A percentile compares a stretch with the other conserved stretches of the same genome.
Evolutionary conservation across 2,888 invertebrate genomes (phyloP).

Genomic region (Heliconius ethilla): DNA sequence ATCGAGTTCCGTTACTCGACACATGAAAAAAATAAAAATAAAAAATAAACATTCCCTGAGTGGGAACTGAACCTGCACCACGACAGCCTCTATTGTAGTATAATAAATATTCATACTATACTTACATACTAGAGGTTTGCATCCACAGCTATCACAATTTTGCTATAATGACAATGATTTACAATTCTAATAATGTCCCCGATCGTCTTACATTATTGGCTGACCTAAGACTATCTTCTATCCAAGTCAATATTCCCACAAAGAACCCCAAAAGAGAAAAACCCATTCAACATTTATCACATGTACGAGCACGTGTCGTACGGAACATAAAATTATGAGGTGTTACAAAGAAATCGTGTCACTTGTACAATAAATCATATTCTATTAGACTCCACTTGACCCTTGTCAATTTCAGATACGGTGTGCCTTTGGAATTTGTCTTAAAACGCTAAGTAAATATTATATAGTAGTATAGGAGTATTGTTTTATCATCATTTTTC

Average conservation of each 20-base stretch:
- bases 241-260: not conserved
- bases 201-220: not conserved
- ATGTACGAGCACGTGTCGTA: constrained; percentile 11
- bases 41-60: too few species aligned
- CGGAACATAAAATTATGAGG: constrained; percentile 31
- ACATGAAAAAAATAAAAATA: too few species aligned
- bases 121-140: too few species aligned
- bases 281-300: constrained; percentile 13
- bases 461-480: constrained; percentile 43
- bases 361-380: constrained; percentile 54
- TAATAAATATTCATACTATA: too few species aligned
- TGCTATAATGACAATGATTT: too few species aligned
- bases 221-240: not conserved
- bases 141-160: too few species aligned
- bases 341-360: constrained; percentile 31
- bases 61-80: too few species aligned
- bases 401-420: constrained; percentile 52
- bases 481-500: constrained; percentile 31
- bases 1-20: too few species aligned
- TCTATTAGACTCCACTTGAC: constrained; percentile 51
- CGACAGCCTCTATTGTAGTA: too few species aligned
- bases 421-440: constrained; percentile 46
- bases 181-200: too few species aligned
- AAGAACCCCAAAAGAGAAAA: not conserved
- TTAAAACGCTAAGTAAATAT: constrained; percentile 39